A percentile compares a stretch with the other conserved stretches of the same genome.
phyloP scores from a whole-genome alignment of 2,888 invertebrate genomes.

The Phlogophora meticulosa region DNA sequence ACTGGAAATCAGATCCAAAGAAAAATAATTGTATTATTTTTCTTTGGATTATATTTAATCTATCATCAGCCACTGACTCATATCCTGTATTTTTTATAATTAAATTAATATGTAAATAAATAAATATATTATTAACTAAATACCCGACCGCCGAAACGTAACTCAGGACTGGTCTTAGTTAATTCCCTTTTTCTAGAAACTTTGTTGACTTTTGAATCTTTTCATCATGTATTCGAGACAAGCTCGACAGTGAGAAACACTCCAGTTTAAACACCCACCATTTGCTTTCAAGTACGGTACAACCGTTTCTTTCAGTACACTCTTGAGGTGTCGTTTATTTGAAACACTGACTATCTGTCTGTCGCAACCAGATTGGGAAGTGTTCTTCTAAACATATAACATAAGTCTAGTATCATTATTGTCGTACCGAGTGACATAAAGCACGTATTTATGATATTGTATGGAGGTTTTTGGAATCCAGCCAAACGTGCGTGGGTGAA shows the following conservation, averaged over 20 bases:
- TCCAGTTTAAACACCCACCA: neutral
- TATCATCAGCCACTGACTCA: no score
- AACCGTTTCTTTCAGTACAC: slow-evolving; percentile 43
- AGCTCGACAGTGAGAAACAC: neutral
- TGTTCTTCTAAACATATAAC: slow-evolving; percentile 41
- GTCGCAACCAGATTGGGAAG: slow-evolving; percentile 51
- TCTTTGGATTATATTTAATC: no score
- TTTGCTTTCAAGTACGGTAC: slow-evolving; percentile 3
- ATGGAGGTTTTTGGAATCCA: slow-evolving; percentile 14
- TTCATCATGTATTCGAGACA: neutral
- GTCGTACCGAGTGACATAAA: slow-evolving; percentile 47
- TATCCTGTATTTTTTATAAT: no score
- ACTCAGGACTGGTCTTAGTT: no score
- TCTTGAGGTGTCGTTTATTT: slow-evolving; percentile 40
- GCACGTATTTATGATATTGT: slow-evolving; percentile 40
- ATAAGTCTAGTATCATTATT: slow-evolving; percentile 36
- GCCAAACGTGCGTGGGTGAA: slow-evolving; percentile 20
- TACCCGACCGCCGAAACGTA: no score
- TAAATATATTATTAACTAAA: no score
- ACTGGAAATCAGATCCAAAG: no score
- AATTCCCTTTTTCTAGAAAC: no score
- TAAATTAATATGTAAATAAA: no score
- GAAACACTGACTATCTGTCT: slow-evolving; percentile 38
- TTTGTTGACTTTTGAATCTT: no score
- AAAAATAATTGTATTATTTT: no score